Evolutionary conservation across 2,888 invertebrate species (phyloP).

Genomic region (Saturnia japonica): DNA sequence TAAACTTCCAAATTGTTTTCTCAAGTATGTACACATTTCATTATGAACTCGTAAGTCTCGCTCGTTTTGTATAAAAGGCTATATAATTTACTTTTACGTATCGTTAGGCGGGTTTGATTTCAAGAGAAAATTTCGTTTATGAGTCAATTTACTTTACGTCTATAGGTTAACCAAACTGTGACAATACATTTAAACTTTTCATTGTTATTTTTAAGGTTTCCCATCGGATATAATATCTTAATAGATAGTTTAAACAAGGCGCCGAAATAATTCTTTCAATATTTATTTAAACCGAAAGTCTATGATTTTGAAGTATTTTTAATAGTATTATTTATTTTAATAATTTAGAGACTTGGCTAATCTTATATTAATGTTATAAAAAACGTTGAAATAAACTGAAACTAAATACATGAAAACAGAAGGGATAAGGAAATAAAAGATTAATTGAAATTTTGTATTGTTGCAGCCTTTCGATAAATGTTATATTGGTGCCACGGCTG

Average conservation of each 20-base stretch:
- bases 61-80: constrained; percentile 4
- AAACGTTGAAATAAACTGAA: not conserved
- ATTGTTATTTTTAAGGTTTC: not conserved
- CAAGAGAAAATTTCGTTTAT: not conserved
- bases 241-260: not conserved
- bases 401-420: not conserved
- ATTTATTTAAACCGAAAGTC: not conserved
- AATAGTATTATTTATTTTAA: not conserved
- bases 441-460: not conserved
- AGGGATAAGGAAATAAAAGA: not conserved
- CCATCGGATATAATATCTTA: not conserved
- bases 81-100: constrained; percentile 16
- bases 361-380: not conserved
- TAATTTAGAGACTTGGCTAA: not conserved
- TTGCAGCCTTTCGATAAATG: constrained; percentile 98
- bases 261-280: not conserved
- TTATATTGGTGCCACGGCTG: constrained; percentile 98
- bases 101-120: constrained; percentile 20
- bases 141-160: constrained; percentile 3
- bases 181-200: not conserved
- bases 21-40: constrained; percentile 7
- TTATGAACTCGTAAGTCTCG: not conserved
- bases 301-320: not conserved
- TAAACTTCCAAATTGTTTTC: not conserved
- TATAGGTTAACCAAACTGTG: not conserved